These are phyloP conservation scores for Scaptomyza cyrtandrae DNA, from an alignment of 2,888 invertebrate species.

Conservation along the genomic window DNA sequence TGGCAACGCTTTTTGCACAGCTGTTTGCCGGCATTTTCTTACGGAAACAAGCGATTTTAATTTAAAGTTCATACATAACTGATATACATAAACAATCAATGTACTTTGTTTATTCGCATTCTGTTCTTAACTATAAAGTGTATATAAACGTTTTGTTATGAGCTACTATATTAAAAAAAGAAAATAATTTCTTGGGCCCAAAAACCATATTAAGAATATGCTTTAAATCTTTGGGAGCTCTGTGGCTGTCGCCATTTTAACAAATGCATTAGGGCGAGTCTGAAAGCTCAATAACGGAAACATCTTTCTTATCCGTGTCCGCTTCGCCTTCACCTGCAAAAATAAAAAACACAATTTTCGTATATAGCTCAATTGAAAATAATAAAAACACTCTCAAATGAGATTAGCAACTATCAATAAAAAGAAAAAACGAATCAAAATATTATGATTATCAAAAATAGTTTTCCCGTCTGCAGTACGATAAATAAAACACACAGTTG, in stretches of 20 bases:
- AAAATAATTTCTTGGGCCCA: slow-evolving; percentile 17
- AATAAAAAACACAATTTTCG: slow-evolving; percentile 17
- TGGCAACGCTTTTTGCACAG: slow-evolving; percentile 35
- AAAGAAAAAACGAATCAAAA: not conserved
- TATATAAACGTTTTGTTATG: slow-evolving; percentile 11
- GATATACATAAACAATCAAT: slow-evolving; percentile 5
- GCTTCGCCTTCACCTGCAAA: slow-evolving; percentile 46
- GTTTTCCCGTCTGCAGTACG: not conserved
- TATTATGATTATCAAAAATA: slow-evolving; percentile 1
- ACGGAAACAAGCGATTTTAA: not conserved
- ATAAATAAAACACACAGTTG: slow-evolving; percentile 53
- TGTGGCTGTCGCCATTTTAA: slow-evolving; percentile 18
- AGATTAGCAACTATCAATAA: slow-evolving; percentile 19
- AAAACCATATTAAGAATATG: slow-evolving; percentile 22
- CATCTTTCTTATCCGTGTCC: slow-evolving; percentile 52
- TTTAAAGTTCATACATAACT: slow-evolving; percentile 1
- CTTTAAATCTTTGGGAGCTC: slow-evolving; percentile 50
- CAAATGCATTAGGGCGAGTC: slow-evolving; percentile 47
- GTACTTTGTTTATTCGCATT: slow-evolving; percentile 31
- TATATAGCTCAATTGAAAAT: slow-evolving; percentile 38
- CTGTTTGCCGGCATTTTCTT: slow-evolving; percentile 18
- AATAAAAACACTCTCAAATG: slow-evolving; percentile 34
- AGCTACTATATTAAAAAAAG: slow-evolving; percentile 18
- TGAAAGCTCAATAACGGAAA: slow-evolving; percentile 66
- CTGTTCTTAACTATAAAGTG: slow-evolving; percentile 13